A percentile compares a stretch with the other conserved stretches of the same genome.
These are phyloP conservation scores for Mobula hypostoma DNA, from an alignment of 2,113 vertebrate genomes.

Conservation along the genomic window DNA sequence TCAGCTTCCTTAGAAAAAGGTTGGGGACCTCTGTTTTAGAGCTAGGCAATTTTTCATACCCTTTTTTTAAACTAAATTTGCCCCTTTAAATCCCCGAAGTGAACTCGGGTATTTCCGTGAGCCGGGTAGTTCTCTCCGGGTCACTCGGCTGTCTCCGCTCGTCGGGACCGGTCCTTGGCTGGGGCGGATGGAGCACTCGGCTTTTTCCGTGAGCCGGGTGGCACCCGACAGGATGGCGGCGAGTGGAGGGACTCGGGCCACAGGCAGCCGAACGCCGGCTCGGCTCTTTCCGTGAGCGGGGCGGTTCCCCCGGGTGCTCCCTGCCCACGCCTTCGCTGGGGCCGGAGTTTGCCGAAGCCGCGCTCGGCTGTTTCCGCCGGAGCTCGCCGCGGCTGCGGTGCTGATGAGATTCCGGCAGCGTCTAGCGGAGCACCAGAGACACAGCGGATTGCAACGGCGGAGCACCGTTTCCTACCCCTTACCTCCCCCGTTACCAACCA, in stretches of 20 bases:
- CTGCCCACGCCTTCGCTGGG: not conserved
- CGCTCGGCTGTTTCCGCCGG: not conserved
- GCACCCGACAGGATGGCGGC: no score
- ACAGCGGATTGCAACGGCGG: not conserved
- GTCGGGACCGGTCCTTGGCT: not conserved
- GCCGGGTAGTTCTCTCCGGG: not conserved
- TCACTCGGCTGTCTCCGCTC: not conserved
- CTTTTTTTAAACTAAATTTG: no score
- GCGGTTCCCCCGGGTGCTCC: not conserved
- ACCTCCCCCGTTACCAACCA: not conserved
- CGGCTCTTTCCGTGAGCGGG: not conserved
- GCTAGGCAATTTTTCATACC: no score
- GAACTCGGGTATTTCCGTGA: no score
- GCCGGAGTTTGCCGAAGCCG: not conserved
- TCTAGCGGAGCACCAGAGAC: not conserved
- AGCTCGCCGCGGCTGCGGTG: constrained; percentile 17
- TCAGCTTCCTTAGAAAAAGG: no score
- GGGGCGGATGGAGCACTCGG: not conserved
- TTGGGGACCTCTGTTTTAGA: no score
- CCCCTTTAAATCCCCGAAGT: no score
- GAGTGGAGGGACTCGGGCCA: not conserved
- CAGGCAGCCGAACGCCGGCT: not conserved
- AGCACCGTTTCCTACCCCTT: not conserved
- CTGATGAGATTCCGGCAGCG: not conserved
- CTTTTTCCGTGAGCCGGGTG: not conserved